Evolutionary conservation across 2,113 vertebrate genomes (phyloP).

Genomic region (Sceloporus undulatus): DNA sequence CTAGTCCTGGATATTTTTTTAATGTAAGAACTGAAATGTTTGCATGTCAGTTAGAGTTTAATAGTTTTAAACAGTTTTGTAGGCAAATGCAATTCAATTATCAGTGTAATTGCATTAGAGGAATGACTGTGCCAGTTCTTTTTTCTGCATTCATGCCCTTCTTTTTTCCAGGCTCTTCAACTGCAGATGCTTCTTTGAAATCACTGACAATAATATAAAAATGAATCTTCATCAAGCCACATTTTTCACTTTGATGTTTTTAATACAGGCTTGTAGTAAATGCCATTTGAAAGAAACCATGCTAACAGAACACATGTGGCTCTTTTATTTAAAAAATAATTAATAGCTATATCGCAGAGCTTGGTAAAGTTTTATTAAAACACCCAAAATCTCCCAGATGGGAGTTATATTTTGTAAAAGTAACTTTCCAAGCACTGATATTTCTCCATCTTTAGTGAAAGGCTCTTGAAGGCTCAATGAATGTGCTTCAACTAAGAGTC

Average conservation of each 20-base stretch:
- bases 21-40: background rate
- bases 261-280: slow-evolving; percentile 12
- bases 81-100: background rate
- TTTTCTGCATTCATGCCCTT: slow-evolving; percentile 13
- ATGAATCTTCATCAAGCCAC: slow-evolving; percentile 3
- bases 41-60: slow-evolving; percentile 13
- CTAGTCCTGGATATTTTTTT: slow-evolving; percentile 1
- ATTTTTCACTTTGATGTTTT: background rate
- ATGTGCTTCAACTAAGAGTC: background rate
- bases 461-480: background rate
- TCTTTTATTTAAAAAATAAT: background rate
- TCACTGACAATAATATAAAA: slow-evolving; percentile 33
- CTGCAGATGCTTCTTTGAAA: slow-evolving; percentile 34
- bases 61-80: slow-evolving; percentile 14
- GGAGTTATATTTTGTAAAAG: no score
- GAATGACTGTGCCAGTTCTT: slow-evolving; percentile 16
- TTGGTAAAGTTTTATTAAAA: no score
- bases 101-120: background rate
- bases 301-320: background rate
- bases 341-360: background rate
- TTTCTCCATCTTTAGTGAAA: background rate
- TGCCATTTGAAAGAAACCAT: slow-evolving; percentile 2
- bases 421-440: no score
- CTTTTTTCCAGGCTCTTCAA: slow-evolving; percentile 34
- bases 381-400: no score